Evolutionary conservation across 2,113 vertebrate species (phyloP).

Genomic region (Willisornis vidua): DNA sequence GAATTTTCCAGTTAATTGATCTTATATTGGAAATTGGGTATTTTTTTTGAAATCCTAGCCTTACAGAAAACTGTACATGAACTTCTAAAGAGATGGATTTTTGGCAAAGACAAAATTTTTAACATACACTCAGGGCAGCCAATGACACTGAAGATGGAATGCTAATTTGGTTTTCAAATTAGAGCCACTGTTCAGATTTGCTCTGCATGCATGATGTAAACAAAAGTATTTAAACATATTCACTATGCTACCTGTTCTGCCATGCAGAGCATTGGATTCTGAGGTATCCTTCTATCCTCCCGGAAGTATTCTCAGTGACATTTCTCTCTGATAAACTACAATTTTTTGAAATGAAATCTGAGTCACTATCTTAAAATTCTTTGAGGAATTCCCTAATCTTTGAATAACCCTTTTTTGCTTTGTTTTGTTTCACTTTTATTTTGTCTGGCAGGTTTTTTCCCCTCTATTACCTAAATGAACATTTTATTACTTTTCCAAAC

Average conservation of each 20-base stretch:
- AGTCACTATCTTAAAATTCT: not conserved
- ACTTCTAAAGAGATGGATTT: not conserved
- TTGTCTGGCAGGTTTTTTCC: not conserved
- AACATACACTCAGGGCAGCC: fast-evolving
- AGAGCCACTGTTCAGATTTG: not conserved
- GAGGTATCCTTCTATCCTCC: not conserved
- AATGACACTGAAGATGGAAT: not conserved
- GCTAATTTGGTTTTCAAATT: not conserved
- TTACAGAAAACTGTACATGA: not conserved
- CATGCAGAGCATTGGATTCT: not conserved
- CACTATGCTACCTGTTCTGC: not conserved
- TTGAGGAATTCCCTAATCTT: not conserved
- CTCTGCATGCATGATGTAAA: not conserved
- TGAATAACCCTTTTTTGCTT: not conserved
- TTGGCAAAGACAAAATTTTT: not conserved
- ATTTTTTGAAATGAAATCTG: not conserved
- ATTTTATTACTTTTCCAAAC: not conserved
- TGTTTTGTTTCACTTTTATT: not conserved
- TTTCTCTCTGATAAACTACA: not conserved
- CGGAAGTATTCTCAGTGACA: not conserved
- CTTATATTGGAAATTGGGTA: not conserved
- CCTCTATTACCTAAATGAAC: not conserved
- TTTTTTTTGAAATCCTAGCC: not conserved
- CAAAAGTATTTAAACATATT: not conserved
- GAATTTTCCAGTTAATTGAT: not conserved